A percentile compares a stretch with the other conserved stretches of the same genome.
phyloP scores from a whole-genome alignment of 2,888 invertebrate species.

The Caenorhabditis wallacei region DNA sequence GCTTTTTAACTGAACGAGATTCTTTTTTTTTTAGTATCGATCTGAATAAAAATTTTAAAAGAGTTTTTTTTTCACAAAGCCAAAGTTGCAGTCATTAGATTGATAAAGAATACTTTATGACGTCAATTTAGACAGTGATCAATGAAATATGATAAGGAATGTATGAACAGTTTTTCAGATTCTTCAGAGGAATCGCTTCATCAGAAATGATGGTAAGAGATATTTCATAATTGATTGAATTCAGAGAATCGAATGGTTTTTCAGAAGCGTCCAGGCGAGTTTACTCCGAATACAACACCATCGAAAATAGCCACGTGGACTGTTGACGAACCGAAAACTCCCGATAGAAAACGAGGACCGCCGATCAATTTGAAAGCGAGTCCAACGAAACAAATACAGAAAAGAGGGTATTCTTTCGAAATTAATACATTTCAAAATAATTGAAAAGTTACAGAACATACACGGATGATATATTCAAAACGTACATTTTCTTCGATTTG shows the following conservation, averaged over 20 bases:
- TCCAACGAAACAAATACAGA: constrained; percentile 44
- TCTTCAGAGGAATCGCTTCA: neutral
- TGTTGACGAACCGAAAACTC: neutral
- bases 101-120: constrained; percentile 32
- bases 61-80: neutral
- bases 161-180: neutral
- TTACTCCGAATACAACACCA: constrained; percentile 47
- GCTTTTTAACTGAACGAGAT: constrained; percentile 3
- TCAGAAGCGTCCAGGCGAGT: constrained; percentile 32
- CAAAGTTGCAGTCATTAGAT: constrained; percentile 13
- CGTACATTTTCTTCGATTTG: constrained; percentile 77
- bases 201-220: neutral
- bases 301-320: constrained; percentile 47
- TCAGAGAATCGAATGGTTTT: neutral
- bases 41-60: constrained; percentile 13
- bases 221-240: neutral
- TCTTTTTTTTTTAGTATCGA: constrained; percentile 28
- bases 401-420: constrained; percentile 21
- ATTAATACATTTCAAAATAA: neutral
- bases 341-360: constrained; percentile 36
- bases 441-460: constrained; percentile 19
- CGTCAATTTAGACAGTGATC: constrained; percentile 2
- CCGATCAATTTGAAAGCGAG: constrained; percentile 29
- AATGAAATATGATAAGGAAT: constrained; percentile 5
- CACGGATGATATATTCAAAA: constrained; percentile 37